A percentile compares a stretch with the other conserved stretches of the same genome.
Conservation (phyloP, 2,888 invertebrate genomes). For the Mamestra brassicae region DNA sequence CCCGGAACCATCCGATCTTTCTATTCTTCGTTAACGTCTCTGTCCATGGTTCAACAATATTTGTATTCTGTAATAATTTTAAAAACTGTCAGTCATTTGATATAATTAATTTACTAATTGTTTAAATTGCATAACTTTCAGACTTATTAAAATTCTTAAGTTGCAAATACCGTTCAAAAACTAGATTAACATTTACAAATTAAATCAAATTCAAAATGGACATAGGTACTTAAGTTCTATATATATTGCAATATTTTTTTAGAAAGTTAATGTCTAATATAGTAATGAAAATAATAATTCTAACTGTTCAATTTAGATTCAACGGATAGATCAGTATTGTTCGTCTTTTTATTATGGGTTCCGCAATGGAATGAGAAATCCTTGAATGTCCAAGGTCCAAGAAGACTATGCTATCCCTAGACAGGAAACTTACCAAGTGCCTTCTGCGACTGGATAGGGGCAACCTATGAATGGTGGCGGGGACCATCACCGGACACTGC, state of each 20-base stretch:
- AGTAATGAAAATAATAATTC: not conserved
- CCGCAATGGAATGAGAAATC: not conserved
- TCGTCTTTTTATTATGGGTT: constrained; percentile 16
- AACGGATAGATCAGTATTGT: constrained; percentile 7
- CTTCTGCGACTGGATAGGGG: too few relatives aligned
- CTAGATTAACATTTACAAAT: constrained; percentile 15
- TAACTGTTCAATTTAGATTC: constrained; percentile 31
- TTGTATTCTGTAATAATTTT: too few relatives aligned
- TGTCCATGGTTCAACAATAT: too few relatives aligned
- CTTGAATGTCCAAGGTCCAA: not conserved
- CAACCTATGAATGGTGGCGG: too few relatives aligned
- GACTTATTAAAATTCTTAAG: not conserved
- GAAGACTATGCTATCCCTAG: too few relatives aligned
- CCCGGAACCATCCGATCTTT: too few relatives aligned
- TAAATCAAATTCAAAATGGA: not conserved
- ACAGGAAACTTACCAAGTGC: too few relatives aligned
- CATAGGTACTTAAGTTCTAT: not conserved
- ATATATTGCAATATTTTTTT: constrained; percentile 1
- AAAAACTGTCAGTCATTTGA: too few relatives aligned
- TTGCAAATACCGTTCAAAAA: constrained; percentile 7
- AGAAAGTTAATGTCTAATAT: constrained; percentile 36
- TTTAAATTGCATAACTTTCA: too few relatives aligned
- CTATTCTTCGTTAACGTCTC: too few relatives aligned
- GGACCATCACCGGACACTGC: too few relatives aligned
- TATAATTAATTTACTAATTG: too few relatives aligned